These are phyloP conservation scores for Smithornis capensis DNA, from an alignment of 2,113 vertebrate genomes.

Conservation along the genomic window DNA sequence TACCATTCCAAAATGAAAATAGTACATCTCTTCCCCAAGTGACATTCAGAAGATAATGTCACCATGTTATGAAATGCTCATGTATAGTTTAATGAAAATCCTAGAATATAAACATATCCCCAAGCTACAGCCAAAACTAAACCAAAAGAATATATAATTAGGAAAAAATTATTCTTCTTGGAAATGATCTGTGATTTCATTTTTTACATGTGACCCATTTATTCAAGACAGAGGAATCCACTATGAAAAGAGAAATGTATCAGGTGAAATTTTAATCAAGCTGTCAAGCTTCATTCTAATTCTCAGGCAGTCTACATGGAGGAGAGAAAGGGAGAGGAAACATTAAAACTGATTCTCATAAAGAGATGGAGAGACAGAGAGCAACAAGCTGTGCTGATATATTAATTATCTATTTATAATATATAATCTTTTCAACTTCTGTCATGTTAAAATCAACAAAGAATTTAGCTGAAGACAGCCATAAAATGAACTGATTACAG, in stretches of 20 bases:
- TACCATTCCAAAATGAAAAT: not conserved
- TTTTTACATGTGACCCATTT: not conserved
- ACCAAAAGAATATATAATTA: not conserved
- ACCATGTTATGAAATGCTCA: not conserved
- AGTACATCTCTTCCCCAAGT: not conserved
- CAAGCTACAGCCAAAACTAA: not conserved
- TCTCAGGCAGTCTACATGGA: not conserved
- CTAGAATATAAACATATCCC: not conserved
- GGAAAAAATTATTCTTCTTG: not conserved
- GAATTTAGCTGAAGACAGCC: constrained; percentile 46
- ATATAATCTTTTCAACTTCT: constrained; percentile 55
- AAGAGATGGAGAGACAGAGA: constrained; percentile 23
- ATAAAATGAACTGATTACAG: constrained; percentile 20
- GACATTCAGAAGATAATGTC: not conserved
- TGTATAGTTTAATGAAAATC: not conserved
- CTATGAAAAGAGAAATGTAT: constrained; percentile 9
- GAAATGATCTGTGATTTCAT: not conserved
- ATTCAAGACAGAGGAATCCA: constrained; percentile 4
- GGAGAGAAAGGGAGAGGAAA: constrained; percentile 40
- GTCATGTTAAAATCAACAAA: constrained; percentile 52
- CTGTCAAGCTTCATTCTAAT: constrained; percentile 52
- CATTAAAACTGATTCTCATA: constrained; percentile 34
- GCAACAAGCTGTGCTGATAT: constrained; percentile 42
- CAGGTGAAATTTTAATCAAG: constrained; percentile 56
- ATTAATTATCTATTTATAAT: constrained; percentile 54